A percentile compares a stretch with the other conserved stretches of the same genome.
Evolutionary conservation across 2,888 invertebrate species (phyloP).

Genomic region (Osedax frankpressi): DNA sequence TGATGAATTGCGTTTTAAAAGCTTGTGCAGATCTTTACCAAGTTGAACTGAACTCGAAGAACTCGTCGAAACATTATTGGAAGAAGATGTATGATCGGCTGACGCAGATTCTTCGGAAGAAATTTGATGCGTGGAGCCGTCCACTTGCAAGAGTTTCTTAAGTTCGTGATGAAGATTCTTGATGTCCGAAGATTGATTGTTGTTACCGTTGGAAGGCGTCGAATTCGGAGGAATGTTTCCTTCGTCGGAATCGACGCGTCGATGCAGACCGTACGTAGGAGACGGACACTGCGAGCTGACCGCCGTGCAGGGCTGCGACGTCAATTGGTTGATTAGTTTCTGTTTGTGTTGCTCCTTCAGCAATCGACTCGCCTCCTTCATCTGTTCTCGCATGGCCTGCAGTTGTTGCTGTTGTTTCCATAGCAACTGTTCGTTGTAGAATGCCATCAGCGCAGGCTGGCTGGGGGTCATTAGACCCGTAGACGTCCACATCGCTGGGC

Average conservation of each 20-base stretch:
- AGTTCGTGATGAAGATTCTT: background rate
- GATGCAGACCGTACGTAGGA: background rate
- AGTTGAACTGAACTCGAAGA: background rate
- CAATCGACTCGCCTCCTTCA: background rate
- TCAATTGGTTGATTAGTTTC: background rate
- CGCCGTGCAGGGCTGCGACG: background rate
- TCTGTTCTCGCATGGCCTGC: background rate
- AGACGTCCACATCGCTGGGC: too few relatives aligned
- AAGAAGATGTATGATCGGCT: too few relatives aligned
- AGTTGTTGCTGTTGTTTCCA: background rate
- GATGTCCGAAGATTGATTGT: background rate
- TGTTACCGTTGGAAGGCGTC: background rate
- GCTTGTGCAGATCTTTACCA: background rate
- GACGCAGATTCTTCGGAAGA: too few relatives aligned
- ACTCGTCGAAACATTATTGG: background rate
- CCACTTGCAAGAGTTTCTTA: background rate
- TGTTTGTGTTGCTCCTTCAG: background rate
- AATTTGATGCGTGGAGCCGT: background rate
- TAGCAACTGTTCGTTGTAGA: background rate
- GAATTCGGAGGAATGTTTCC: background rate
- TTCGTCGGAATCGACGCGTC: background rate
- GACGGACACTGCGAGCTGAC: background rate
- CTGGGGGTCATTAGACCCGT: too few relatives aligned
- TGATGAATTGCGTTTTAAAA: background rate
- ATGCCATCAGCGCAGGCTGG: too few relatives aligned